Percentiles rank a stretch among this genome's conserved stretches.
Evolutionary conservation across 2,113 vertebrate genomes (phyloP).

Genomic region (Aramus guarauna): DNA sequence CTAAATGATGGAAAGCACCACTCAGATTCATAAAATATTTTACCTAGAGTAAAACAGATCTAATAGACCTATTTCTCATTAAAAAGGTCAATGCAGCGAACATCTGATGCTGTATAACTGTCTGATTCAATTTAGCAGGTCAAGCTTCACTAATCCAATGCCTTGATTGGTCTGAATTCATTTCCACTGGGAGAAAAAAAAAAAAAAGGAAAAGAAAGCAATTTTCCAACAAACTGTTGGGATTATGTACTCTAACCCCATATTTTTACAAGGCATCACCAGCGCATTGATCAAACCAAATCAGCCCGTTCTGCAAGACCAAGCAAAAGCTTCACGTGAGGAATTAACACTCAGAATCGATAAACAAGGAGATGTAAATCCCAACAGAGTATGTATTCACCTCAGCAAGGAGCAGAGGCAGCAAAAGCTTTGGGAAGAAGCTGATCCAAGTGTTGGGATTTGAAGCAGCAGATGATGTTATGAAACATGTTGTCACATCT

Average conservation of each 20-base stretch:
- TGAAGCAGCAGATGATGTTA: not conserved
- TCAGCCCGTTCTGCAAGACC: not conserved
- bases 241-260: not conserved
- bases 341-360: not conserved
- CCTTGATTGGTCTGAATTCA: slow-evolving; percentile 35
- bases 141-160: slow-evolving; percentile 65
- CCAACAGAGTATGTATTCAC: not conserved
- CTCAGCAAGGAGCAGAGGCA: not conserved
- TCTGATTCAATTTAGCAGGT: slow-evolving; percentile 69
- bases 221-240: not conserved
- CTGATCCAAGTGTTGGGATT: not conserved
- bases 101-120: slow-evolving; percentile 51
- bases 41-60: slow-evolving; percentile 39
- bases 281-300: not conserved
- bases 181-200: not conserved
- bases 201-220: not conserved
- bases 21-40: slow-evolving; percentile 56
- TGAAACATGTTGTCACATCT: fast-evolving
- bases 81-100: slow-evolving; percentile 68
- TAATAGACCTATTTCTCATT: slow-evolving; percentile 72
- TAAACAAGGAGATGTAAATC: not conserved
- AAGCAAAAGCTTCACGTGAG: not conserved
- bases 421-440: not conserved
- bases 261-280: not conserved
- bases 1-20: slow-evolving; percentile 54